Evolutionary conservation across 2,113 vertebrate species (phyloP), one percentile per base, ranked within the genome.

Genomic region (Sprattus sprattus): DNA sequence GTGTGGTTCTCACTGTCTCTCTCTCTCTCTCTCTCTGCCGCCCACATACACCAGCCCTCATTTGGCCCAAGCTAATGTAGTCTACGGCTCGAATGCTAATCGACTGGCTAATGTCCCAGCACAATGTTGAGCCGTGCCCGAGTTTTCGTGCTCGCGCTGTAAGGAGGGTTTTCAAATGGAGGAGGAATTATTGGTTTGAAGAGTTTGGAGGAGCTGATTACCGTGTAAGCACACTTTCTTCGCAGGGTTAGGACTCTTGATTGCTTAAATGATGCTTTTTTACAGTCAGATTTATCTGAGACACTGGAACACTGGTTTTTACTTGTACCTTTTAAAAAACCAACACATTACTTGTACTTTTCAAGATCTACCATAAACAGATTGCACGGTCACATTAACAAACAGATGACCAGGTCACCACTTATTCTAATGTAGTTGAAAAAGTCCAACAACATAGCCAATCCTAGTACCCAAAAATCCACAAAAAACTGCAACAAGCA

Each of bases 1-100:
- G 64, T 32, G 64, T 8, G n/a, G 6, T 60, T 60, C 64, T 71
- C 64, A 32, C 64, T 71, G 25, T 71, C 52, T 60, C 52, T 45
- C 22, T 45, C 82, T 64, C 32, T 16, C 75, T 81, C 86, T 28
- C 83, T 57, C 71, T 81, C 82, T 87, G 54, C 54, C 64, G 44
- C 86, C 28, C 86, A 78, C 86, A 64, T 78, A 6, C 32, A 3
- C 71, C 32, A 32, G 11, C 71, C 11, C 71, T 39, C 71, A 6
- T 60, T 60, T 60, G 54, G 54, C 54, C 54, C 18, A 20, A 60
- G 54, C 54, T 22, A 20, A 60, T 60, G 54, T 20, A 20, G 54
- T 60, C 54, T 60, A 60, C 6, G 54, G 54, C 54, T 60, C 18
- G 54, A 60, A 60, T 60, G 54, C 54, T 60, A 60, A 60, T 60